Base-by-base conservation (phyloP, 2,888 invertebrate species). In the Portevinia maculata region DNA sequence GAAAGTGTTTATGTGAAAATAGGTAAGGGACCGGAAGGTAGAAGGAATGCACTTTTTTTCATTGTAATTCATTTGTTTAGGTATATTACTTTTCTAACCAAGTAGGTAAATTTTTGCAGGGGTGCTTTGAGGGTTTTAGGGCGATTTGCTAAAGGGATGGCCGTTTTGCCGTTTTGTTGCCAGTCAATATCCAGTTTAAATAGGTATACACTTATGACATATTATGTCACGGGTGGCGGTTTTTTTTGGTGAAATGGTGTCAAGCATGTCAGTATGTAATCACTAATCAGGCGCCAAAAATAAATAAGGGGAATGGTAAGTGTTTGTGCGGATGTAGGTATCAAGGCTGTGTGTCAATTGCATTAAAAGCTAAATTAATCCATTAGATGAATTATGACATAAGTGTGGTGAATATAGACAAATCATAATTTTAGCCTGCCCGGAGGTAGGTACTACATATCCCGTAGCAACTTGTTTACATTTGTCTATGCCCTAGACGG, bases 51-150 rank as follows among this genome's bases (percentile, higher is more conserved):
- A 50, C 9, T 44, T 6, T 46, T 55, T 13, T 53, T 44, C 8
- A 8, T 46, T 2, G 28, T 62, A 62, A 71, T 62, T 53, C 41
- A 71, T 71, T 71, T 53, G 44, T 24, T 52, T 59, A 30, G 17
- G 30, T 65, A 19, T 28, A 8, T 13, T 32, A 4, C 15, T 19
- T 21, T 8, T 17, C 15, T 41, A 2, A 5, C 11, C 8, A n/a
- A 3, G 15, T 17, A 37, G 32, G 19, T n/a, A 50, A 15, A 52
- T 24, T 28, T 21, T 7, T 17, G 32, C 44, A 64, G 32, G 73
- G 64, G 73, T 71, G 70, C n/a, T 39, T 9, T 50, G 28, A 3
- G 50, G 13, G 34, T 9, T 28, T 39, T n/a, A 46, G 46, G 59
- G 17, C 30, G 59, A 4, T 15, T 7, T 13, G 8, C 4, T 32